Evolutionary conservation across 2,888 invertebrate genomes (phyloP).

Genomic region (Pollenia labialis): DNA sequence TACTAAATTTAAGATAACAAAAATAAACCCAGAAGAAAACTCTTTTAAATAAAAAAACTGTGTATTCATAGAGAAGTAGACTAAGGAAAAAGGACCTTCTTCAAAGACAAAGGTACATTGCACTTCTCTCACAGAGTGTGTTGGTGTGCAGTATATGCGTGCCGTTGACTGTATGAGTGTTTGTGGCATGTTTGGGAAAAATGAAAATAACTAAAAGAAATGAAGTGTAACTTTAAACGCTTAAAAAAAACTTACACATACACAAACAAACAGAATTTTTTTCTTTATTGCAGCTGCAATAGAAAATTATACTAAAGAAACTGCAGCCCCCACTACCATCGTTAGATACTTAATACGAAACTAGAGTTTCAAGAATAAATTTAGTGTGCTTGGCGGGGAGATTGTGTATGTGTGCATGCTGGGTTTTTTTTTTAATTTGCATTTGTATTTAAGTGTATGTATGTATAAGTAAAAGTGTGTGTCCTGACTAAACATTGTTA

Average conservation of each 20-base stretch:
- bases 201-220: slow-evolving; percentile 38
- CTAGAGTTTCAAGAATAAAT: slow-evolving; percentile 39
- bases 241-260: slow-evolving; percentile 18
- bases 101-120: slow-evolving; percentile 69
- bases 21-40: slow-evolving; percentile 9
- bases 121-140: slow-evolving; percentile 37
- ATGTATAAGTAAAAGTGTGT: not conserved
- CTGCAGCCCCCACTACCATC: not conserved
- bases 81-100: slow-evolving; percentile 61
- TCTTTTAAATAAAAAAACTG: slow-evolving; percentile 34
- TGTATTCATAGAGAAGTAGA: slow-evolving; percentile 14
- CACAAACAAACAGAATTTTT: slow-evolving; percentile 4
- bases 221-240: slow-evolving; percentile 63
- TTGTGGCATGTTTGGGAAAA: slow-evolving; percentile 58
- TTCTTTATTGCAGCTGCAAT: slow-evolving; percentile 10
- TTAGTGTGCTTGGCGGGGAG: not conserved
- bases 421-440: slow-evolving; percentile 27
- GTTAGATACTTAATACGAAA: slow-evolving; percentile 32
- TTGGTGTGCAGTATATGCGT: slow-evolving; percentile 32
- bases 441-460: slow-evolving; percentile 22
- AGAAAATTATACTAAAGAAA: slow-evolving; percentile 28
- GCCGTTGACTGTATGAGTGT: slow-evolving; percentile 38
- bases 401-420: not conserved
- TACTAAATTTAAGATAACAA: slow-evolving; percentile 15
- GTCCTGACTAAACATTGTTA: slow-evolving; percentile 64